Evolutionary conservation across 2,113 vertebrate genomes (phyloP).

Genomic region (Toxostoma redivivum): DNA sequence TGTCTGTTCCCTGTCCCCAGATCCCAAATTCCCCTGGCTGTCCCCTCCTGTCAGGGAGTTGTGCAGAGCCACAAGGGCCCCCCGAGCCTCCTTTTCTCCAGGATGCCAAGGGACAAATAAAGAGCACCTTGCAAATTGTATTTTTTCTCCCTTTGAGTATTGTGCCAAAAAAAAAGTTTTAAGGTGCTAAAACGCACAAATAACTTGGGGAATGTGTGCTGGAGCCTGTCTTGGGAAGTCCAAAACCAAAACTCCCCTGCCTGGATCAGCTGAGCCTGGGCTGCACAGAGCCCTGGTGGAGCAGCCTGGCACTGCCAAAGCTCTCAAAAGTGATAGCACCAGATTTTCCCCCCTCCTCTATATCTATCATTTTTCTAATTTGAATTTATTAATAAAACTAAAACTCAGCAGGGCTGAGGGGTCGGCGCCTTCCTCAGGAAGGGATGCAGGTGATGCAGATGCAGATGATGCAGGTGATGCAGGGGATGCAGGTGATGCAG

Average conservation of each 20-base stretch:
- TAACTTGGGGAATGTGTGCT: not conserved
- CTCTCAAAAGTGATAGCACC: not conserved
- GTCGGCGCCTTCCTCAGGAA: fast-evolving
- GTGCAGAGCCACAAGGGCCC: not conserved
- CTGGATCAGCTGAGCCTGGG: not conserved
- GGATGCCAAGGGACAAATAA: not conserved
- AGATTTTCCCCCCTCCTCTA: fast-evolving
- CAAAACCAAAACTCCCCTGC: not conserved
- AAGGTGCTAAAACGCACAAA: not conserved
- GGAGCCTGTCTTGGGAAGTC: not conserved
- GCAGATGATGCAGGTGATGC: fast-evolving
- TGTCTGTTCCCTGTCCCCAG: not conserved
- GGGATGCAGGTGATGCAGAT: not conserved
- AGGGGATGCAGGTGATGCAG: not conserved
- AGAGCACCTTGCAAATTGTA: fast-evolving
- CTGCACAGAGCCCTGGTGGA: not conserved
- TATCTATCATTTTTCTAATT: not conserved
- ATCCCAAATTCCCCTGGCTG: not conserved
- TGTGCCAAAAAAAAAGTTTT: not conserved
- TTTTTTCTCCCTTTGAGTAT: not conserved
- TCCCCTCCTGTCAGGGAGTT: not conserved
- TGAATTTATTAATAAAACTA: not conserved
- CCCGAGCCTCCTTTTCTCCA: not conserved
- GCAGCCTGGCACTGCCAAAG: not conserved
- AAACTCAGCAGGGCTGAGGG: fast-evolving